phyloP scores from a whole-genome alignment of 1,140 invertebrate genomes.

The Drosophila bifasciata region DNA sequence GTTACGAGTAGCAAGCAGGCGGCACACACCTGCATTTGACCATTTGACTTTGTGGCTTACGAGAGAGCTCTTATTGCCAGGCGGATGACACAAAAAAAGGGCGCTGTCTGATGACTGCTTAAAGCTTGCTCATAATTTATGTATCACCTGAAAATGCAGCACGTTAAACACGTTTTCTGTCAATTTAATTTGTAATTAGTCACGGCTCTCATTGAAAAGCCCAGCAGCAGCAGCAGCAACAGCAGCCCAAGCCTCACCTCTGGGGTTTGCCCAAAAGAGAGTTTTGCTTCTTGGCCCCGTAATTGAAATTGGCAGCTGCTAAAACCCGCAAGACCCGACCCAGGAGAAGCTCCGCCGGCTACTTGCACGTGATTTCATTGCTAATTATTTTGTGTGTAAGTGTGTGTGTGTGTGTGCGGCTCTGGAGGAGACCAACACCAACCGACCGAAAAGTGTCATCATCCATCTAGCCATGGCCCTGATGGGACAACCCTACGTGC shows the following conservation, averaged over 20 bases:
- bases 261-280: background rate
- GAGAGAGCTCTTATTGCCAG: background rate
- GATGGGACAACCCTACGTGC: conserved; percentile 40
- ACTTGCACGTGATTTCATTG: conserved; percentile 73
- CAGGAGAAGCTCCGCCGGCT: conserved; percentile 28
- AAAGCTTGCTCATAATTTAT: conserved; percentile 55
- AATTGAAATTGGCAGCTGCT: conserved; percentile 80
- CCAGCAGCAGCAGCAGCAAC: background rate
- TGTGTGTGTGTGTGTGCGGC: conserved; percentile 11
- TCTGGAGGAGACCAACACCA: conserved; percentile 9
- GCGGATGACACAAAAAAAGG: conserved; percentile 23
- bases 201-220: conserved; percentile 63
- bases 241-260: background rate
- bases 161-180: conserved; percentile 72
- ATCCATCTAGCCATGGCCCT: conserved; percentile 27
- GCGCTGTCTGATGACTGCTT: background rate
- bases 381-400: conserved; percentile 58
- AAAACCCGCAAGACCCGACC: conserved; percentile 29
- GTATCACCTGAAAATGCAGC: conserved; percentile 50
- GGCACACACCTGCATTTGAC: conserved; percentile 28
- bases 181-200: conserved; percentile 81
- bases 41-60: conserved; percentile 25
- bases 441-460: conserved; percentile 50
- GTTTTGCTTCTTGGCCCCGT: conserved; percentile 38
- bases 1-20: too few relatives aligned